Evolutionary conservation across 2,797 vertebrate genomes (phyloP), one percentile per base, ranked within the genome.

Genomic region (Manis crassicaudata): DNA sequence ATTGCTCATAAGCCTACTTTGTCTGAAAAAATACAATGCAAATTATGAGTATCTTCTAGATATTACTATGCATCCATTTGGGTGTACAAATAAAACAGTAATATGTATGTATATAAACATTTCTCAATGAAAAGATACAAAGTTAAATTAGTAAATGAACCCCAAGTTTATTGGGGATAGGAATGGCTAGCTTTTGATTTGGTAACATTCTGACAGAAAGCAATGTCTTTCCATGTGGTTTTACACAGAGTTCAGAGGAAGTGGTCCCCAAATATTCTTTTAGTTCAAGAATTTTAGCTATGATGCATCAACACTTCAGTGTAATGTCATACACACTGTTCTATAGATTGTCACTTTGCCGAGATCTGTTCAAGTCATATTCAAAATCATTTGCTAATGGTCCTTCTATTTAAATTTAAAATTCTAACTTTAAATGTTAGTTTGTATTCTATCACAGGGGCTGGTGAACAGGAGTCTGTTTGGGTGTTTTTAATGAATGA

Each of bases 401-500:
- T 43, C 65, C 16, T 72, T 75, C 60, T 83, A 84, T n/a, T 96
- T 96, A 50, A 73, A 25, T 77, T 95, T 63, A 65, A n/a, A 80
- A n/a, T 21, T 46, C 12, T 46, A 46, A 46, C 46, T 46, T 46
- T 46, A 2, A 46, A 46, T 46, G 46, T 46, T 20, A 35, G 17
- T 88, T 72, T 86, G 16, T 13, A 32, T 92, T 93, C 40, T 84
- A 76, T 67, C 52, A 67, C 20, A 67, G 12, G 7, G 72, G 37
- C 20, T 92, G 43, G 5, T 18, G 27, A 92, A 73, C 12, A 68
- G 23, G 83, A 88, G 12, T 58, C 11, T 46, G 3, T 40, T 60
- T 13, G 7, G 25, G 9, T 35, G 72, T 52, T 77, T 25, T 54
- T 8, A 67, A 43, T 92, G 58, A 92, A 79, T 67, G 37, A 83